These are phyloP conservation scores for Stylophora pistillata DNA, from an alignment of 64 coral and sea anemone genomes.

Conservation along the genomic window DNA sequence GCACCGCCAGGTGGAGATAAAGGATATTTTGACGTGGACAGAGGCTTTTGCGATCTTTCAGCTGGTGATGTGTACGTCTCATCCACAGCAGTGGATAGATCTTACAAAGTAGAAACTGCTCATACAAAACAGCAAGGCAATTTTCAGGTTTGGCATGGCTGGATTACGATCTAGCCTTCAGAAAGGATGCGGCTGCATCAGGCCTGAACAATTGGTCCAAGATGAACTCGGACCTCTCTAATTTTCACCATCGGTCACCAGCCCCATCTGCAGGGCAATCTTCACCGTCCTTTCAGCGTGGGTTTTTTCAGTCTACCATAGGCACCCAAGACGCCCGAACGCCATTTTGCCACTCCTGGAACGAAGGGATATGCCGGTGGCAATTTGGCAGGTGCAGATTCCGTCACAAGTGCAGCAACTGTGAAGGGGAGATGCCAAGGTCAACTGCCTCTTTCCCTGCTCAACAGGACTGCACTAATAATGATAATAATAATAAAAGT, in stretches of 20 bases:
- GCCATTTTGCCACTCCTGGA: neutral
- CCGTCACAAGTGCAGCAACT: neutral
- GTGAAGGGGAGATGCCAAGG: too few species aligned
- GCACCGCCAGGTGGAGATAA: neutral
- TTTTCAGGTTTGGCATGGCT: neutral
- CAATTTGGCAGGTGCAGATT: neutral
- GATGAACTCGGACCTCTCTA: neutral
- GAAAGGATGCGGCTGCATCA: neutral
- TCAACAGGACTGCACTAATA: too few species aligned
- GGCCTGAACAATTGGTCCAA: neutral
- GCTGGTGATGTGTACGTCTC: neutral
- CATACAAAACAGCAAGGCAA: neutral
- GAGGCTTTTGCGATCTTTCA: neutral
- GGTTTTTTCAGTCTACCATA: neutral
- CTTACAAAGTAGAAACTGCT: neutral
- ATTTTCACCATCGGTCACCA: neutral
- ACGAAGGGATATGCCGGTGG: neutral
- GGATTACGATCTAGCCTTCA: neutral
- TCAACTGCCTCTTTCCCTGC: too few species aligned
- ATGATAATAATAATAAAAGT: too few species aligned
- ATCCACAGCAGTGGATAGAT: neutral
- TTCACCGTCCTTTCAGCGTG: neutral
- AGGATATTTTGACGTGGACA: neutral
- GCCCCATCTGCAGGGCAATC: neutral
- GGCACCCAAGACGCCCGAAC: neutral